These are phyloP conservation scores for Caenorhabditis wallacei DNA, from an alignment of 2,888 invertebrate genomes.

Conservation along the genomic window DNA sequence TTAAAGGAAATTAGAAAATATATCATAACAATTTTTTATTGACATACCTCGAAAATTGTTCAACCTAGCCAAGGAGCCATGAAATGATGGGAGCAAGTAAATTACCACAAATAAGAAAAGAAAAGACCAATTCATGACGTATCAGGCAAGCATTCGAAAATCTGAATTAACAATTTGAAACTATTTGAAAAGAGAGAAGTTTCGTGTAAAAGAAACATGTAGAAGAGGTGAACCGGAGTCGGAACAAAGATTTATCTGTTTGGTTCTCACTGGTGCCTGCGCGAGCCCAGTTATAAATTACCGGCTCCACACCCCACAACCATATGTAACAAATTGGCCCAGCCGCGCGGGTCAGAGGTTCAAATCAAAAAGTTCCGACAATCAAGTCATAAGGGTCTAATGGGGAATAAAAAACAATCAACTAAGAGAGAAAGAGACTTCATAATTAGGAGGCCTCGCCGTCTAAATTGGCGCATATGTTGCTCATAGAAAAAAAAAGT, in stretches of 20 bases:
- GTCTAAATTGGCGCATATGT: slow-evolving; percentile 48
- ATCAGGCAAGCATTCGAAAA: slow-evolving; percentile 39
- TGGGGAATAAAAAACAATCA: background rate
- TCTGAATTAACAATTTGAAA: slow-evolving; percentile 27
- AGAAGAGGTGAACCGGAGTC: slow-evolving; percentile 3
- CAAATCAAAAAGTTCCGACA: slow-evolving; percentile 38
- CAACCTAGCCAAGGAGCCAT: slow-evolving; percentile 16
- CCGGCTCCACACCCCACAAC: slow-evolving; percentile 25
- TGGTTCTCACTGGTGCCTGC: slow-evolving; percentile 18
- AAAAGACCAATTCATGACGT: slow-evolving; percentile 28
- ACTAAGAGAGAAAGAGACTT: background rate
- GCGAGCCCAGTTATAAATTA: slow-evolving; percentile 45
- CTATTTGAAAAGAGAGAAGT: background rate
- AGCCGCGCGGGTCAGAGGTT: slow-evolving; percentile 25
- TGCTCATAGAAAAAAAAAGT: slow-evolving; percentile 13
- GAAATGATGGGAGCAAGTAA: background rate
- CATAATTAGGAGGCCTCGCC: slow-evolving; percentile 39
- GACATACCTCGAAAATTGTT: slow-evolving; percentile 54
- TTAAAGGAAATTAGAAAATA: background rate
- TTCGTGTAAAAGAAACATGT: slow-evolving; percentile 28
- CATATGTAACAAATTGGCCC: slow-evolving; percentile 53
- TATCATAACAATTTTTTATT: background rate
- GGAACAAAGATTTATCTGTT: slow-evolving; percentile 49
- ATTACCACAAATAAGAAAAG: background rate
- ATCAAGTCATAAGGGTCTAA: background rate